phyloP scores from a whole-genome alignment of 2,888 invertebrate species.

The Entomobrya proxima region DNA sequence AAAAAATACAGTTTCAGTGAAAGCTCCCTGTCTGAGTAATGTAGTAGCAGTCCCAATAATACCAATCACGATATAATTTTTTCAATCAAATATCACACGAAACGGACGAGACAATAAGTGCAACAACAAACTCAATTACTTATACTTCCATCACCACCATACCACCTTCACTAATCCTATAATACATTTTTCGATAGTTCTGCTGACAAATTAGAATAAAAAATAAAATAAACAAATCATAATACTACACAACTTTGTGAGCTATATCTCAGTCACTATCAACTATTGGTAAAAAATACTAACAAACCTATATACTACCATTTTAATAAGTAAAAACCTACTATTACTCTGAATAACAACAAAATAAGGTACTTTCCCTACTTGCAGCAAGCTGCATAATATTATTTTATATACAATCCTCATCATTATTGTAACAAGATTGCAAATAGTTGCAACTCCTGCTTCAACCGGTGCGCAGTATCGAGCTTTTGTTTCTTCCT shows the following conservation, averaged over 20 bases:
- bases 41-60: too few species aligned
- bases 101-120: too few species aligned
- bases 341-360: background rate
- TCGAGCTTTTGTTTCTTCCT: background rate
- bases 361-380: background rate
- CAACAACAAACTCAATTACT: background rate
- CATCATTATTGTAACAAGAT: too few species aligned
- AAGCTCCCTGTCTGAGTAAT: too few species aligned
- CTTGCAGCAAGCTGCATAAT: background rate
- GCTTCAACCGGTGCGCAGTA: background rate
- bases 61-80: too few species aligned
- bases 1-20: background rate
- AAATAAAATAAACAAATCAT: background rate
- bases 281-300: background rate
- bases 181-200: background rate
- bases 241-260: background rate
- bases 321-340: background rate
- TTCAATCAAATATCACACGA: background rate
- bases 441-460: too few species aligned
- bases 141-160: background rate
- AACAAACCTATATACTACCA: background rate
- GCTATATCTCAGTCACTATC: background rate
- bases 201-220: constrained; percentile 10
- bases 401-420: background rate
- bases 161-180: background rate